Percentiles rank a stretch among this genome's conserved stretches.
phyloP scores from a whole-genome alignment of 2,113 vertebrate genomes.

The Menura novaehollandiae region DNA sequence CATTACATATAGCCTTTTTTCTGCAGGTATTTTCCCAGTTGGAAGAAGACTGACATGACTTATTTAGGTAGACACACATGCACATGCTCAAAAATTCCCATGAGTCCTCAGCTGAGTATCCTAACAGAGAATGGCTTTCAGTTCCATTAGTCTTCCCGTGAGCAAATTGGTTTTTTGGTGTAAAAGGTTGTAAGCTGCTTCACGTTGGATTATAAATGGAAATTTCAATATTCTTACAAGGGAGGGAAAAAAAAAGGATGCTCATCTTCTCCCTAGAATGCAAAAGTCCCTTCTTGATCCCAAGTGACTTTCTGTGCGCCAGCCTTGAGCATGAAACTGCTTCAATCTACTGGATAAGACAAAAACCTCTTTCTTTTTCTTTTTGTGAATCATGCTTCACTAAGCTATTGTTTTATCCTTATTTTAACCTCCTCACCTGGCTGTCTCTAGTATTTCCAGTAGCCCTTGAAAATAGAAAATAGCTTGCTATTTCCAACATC shows the following conservation, averaged over 20 bases:
- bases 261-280: neutral
- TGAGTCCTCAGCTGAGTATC: neutral
- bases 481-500: neutral
- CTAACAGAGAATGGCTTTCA: neutral
- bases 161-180: neutral
- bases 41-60: neutral
- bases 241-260: neutral
- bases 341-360: neutral
- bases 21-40: neutral
- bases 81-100: neutral
- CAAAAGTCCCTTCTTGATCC: neutral
- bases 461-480: neutral
- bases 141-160: neutral
- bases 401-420: neutral
- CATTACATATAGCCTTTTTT: neutral
- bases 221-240: neutral
- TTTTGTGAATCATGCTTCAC: neutral
- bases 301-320: neutral
- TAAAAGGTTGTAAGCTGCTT: neutral
- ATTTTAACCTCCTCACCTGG: neutral
- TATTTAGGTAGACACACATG: neutral
- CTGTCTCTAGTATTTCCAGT: neutral
- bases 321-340: neutral
- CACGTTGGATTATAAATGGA: neutral
- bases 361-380: neutral